Evolutionary conservation across 64 coral and sea anemone genomes (phyloP).

Genomic region (Stichodactyla mertensii): DNA sequence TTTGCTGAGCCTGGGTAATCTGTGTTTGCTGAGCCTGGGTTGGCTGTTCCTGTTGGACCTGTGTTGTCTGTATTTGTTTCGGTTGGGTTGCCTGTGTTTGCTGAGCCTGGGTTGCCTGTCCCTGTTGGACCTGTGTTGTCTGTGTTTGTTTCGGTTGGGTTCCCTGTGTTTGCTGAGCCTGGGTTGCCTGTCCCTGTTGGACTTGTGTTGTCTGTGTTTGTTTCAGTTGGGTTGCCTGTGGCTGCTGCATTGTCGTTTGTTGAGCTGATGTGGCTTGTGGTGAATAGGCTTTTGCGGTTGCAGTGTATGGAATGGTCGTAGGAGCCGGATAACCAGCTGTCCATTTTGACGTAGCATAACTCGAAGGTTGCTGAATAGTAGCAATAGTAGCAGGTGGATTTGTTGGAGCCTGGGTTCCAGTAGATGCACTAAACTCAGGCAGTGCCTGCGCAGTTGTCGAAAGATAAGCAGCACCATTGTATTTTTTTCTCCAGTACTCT

Average conservation of each 20-base stretch:
- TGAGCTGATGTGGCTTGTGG: not conserved
- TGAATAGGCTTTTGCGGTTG: not conserved
- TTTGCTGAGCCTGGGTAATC: not conserved
- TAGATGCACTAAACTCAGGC: not conserved
- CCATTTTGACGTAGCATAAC: conserved; percentile 11
- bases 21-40: not conserved
- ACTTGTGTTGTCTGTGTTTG: conserved; percentile 1
- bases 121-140: not conserved
- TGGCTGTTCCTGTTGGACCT: not conserved
- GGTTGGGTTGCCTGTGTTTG: not conserved
- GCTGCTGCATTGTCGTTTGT: not conserved
- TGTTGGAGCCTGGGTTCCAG: not conserved
- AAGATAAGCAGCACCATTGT: not conserved
- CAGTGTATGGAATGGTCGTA: not conserved
- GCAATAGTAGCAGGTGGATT: conserved; percentile 1
- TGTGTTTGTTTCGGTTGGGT: conserved; percentile 4
- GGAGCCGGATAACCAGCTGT: not conserved
- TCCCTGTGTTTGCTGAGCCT: conserved; percentile 1
- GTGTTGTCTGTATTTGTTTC: not conserved
- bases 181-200: conserved; percentile 2
- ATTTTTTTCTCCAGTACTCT: not conserved
- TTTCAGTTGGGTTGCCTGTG: conserved; percentile 1
- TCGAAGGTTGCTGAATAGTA: not conserved
- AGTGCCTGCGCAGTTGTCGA: not conserved
- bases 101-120: not conserved